Evolutionary conservation across 2,113 vertebrate species (phyloP), one percentile per base, ranked within the genome.

Genomic region (Nipponia nippon): DNA sequence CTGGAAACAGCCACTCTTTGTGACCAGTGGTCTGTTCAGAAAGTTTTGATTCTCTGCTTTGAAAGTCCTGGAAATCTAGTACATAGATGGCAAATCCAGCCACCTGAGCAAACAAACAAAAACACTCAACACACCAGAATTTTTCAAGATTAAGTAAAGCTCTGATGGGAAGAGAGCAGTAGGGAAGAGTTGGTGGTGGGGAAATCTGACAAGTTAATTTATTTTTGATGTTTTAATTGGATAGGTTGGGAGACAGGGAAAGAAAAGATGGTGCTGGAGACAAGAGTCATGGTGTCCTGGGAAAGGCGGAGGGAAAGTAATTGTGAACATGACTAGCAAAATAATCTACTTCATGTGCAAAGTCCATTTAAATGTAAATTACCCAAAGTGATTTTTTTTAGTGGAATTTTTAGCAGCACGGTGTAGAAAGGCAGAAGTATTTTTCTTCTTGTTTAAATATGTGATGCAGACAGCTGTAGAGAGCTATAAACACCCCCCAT

Each of bases 281-380:
- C 87, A 72, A 75, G 16, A 95, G 75, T 91, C 62, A 12, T 59
- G 47, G 55, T 72, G 70, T 90, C 83, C 75, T 93, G 85, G 91
- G 75, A 91, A 89, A 85, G 50, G 34, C 46, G 46, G 66, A 93
- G 65, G 61, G 61, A 89, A 92, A 87, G 90, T 72, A 85, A 87
- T 92, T 91, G 93, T 97, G 94, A 98, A 94, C 79, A 95, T 71
- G 95, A 96, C 69, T 76, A 93, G 84, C 87, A 96, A 94, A 96
- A 94, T 96, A 97, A 96, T 96, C 79, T 85, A 71, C 77, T 92
- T 92, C 5, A 18, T 58, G 71, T 91, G 90, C 83, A 94, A 96
- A 95, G 93, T 97, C 95, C 93, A 98, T 97, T 97, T 98, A 98
- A 97, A 98, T 98, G 97, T 97, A 98, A 98, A 98, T 97, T 93